Evolutionary conservation across 2,888 invertebrate species (phyloP).

Genomic region (Celastrina argiolus): DNA sequence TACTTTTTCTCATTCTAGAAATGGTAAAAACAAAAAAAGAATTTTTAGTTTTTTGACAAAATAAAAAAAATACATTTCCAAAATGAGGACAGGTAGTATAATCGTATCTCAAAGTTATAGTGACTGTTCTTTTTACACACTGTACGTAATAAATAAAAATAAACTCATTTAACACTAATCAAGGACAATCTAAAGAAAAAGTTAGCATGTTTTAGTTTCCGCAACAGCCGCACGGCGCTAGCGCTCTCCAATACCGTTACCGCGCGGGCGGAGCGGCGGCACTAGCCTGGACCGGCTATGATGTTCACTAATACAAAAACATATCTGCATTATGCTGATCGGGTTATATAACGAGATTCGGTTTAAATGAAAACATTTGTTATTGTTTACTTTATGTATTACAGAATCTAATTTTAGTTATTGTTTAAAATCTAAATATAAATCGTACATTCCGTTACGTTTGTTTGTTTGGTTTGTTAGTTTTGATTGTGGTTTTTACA

Average conservation of each 20-base stretch:
- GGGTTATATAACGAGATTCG: conserved; percentile 21
- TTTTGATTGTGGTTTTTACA: neutral
- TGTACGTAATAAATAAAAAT: too few relatives aligned
- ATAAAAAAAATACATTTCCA: too few relatives aligned
- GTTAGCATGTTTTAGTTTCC: conserved; percentile 25
- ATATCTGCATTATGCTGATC: conserved; percentile 29
- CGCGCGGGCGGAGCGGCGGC: conserved; percentile 44
- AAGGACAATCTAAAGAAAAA: neutral
- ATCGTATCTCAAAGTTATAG: too few relatives aligned
- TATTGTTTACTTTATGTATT: conserved; percentile 7
- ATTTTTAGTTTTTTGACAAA: too few relatives aligned
- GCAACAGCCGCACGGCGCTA: conserved; percentile 39
- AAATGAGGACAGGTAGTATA: too few relatives aligned
- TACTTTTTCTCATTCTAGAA: too few relatives aligned
- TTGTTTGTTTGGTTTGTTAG: too few relatives aligned
- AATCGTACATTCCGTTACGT: neutral
- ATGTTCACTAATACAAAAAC: conserved; percentile 23
- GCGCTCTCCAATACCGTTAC: conserved; percentile 45
- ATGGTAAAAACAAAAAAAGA: too few relatives aligned
- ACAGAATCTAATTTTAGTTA: conserved; percentile 1
- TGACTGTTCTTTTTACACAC: too few relatives aligned
- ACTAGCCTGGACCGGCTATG: conserved; percentile 38
- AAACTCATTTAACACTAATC: neutral
- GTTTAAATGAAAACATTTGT: conserved; percentile 5
- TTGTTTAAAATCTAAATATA: neutral